These are phyloP conservation scores for Scaptodrosophila latifasciaeformis DNA, from an alignment of 2,888 invertebrate genomes.

Conservation along the genomic window DNA sequence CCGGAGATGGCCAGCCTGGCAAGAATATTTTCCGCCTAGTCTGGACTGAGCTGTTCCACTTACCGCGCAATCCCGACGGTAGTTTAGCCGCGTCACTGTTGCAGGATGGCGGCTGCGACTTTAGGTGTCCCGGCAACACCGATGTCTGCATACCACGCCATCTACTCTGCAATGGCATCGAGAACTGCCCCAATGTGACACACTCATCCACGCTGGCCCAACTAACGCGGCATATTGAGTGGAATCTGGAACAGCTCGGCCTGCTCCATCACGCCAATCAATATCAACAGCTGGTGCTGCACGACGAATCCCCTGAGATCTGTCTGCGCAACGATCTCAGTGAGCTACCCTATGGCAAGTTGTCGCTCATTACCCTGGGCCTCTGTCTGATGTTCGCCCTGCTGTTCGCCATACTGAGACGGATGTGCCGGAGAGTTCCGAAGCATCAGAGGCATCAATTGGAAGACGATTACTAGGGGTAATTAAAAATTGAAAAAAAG, in stretches of 20 bases:
- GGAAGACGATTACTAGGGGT: constrained; percentile 52
- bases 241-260: constrained; percentile 79
- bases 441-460: constrained; percentile 49
- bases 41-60: constrained; percentile 91
- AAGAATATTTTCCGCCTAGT: constrained; percentile 90
- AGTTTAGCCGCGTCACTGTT: constrained; percentile 85
- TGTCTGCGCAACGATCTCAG: constrained; percentile 78
- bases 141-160: constrained; percentile 89
- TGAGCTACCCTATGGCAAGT: constrained; percentile 70
- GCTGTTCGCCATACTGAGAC: constrained; percentile 71
- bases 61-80: constrained; percentile 89
- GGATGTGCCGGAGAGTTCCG: constrained; percentile 67
- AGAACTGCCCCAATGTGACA: constrained; percentile 89
- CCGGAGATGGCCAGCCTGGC: constrained; percentile 86
- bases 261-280: constrained; percentile 76
- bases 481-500: not conserved
- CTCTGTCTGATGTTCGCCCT: constrained; percentile 70
- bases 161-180: constrained; percentile 89
- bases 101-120: constrained; percentile 85
- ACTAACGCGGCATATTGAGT: constrained; percentile 78
- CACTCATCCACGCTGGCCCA: constrained; percentile 73
- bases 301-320: constrained; percentile 86
- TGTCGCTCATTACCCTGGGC: constrained; percentile 70
- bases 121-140: constrained; percentile 89
- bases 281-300: constrained; percentile 77